These are phyloP conservation scores for Dermochelys coriacea DNA, from an alignment of 2,797 vertebrate species.

Conservation along the genomic window DNA sequence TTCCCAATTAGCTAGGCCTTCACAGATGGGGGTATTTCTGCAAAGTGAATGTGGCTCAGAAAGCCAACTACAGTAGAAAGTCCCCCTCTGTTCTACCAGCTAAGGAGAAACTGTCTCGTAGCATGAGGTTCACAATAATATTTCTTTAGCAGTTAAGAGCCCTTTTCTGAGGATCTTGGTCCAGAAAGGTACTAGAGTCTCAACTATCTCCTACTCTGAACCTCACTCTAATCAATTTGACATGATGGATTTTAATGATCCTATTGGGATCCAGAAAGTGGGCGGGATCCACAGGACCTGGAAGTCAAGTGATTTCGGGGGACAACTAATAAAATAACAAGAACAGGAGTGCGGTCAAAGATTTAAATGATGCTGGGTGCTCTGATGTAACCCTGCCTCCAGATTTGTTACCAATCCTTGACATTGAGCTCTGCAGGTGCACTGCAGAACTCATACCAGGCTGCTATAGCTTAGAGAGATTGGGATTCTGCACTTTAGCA, in stretches of 20 bases:
- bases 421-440: no score
- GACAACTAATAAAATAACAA: no score
- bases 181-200: not conserved
- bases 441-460: no score
- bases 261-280: no score
- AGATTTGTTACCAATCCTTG: no score
- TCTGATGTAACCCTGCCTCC: no score
- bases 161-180: not conserved
- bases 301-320: no score
- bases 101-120: not conserved
- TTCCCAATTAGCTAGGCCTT: not conserved
- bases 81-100: not conserved
- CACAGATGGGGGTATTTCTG: not conserved
- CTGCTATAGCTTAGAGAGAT: no score
- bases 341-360: no score
- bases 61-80: not conserved
- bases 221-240: not conserved
- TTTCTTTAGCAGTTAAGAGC: not conserved
- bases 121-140: not conserved
- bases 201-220: not conserved
- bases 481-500: no score
- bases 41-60: not conserved
- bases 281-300: no score
- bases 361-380: not conserved
- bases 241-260: not conserved